A percentile compares a stretch with the other conserved stretches of the same genome.
These are phyloP conservation scores for Channa striata DNA, from an alignment of 2,797 vertebrate species.

Conservation along the genomic window DNA sequence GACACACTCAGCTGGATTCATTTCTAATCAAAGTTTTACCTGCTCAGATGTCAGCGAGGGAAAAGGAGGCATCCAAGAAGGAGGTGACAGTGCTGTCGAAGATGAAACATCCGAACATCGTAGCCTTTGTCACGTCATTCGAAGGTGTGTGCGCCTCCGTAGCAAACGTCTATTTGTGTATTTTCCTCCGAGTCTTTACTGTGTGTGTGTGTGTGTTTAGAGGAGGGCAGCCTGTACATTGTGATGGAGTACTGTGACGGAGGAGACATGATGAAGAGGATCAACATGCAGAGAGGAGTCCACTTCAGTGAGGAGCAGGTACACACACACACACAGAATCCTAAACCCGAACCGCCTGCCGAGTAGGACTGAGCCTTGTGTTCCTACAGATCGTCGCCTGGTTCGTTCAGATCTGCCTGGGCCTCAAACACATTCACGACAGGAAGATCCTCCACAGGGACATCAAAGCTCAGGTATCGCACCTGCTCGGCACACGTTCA, in stretches of 20 bases:
- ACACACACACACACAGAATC: slow-evolving; percentile 26
- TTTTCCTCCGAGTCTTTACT: background rate
- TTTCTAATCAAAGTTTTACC: slow-evolving; percentile 3
- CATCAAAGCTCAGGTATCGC: slow-evolving; percentile 91
- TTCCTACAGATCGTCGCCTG: slow-evolving; percentile 87
- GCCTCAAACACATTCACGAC: slow-evolving; percentile 95
- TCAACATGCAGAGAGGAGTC: slow-evolving; percentile 87
- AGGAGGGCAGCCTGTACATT: slow-evolving; percentile 87
- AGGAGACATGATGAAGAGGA: slow-evolving; percentile 92
- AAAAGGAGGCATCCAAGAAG: slow-evolving; percentile 89
- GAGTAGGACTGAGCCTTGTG: background rate
- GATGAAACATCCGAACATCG: slow-evolving; percentile 94
- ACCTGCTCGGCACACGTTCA: background rate
- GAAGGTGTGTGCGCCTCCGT: slow-evolving; percentile 81
- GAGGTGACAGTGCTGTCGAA: slow-evolving; percentile 90
- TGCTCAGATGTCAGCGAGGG: slow-evolving; percentile 86
- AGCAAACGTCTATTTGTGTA: slow-evolving; percentile 20
- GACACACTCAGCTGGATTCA: too few species aligned
- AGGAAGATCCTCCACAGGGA: slow-evolving; percentile 94
- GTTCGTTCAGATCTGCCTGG: slow-evolving; percentile 96
- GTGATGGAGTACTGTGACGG: slow-evolving; percentile 96
- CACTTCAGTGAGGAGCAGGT: slow-evolving; percentile 91
- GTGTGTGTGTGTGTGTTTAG: slow-evolving; percentile 67
- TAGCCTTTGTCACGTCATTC: slow-evolving; percentile 88
- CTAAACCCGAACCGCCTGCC: too few species aligned